These are phyloP conservation scores for Cairina moschata DNA, from an alignment of 2,113 vertebrate species.

Conservation along the genomic window DNA sequence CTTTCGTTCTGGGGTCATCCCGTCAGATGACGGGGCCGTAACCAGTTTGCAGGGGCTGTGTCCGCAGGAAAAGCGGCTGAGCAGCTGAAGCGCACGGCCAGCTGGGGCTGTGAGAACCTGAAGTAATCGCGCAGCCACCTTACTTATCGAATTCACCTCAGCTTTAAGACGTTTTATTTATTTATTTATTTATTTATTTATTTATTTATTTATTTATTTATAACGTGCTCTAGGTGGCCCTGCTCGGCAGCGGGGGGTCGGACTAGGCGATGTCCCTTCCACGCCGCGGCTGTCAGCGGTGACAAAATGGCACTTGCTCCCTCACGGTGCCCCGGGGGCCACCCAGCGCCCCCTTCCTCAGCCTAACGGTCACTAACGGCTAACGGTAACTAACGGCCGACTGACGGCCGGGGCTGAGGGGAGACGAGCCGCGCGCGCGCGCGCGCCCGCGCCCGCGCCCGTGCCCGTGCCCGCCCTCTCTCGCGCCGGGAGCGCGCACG, in stretches of 20 bases:
- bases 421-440: too few species aligned
- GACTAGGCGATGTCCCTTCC: too few species aligned
- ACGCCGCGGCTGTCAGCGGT: too few species aligned
- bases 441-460: too few species aligned
- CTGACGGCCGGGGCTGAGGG: too few species aligned
- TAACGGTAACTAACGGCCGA: too few species aligned
- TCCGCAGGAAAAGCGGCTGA: accelerated
- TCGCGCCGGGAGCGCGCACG: background rate
- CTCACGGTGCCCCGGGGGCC: background rate
- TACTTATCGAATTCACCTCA: background rate
- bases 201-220: too few species aligned
- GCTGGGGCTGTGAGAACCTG: accelerated
- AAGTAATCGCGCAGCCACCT: background rate
- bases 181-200: too few species aligned
- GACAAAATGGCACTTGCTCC: accelerated
- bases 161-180: accelerated
- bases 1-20: background rate
- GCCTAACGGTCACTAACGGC: too few species aligned
- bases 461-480: background rate
- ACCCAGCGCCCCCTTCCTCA: too few species aligned
- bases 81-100: accelerated
- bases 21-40: accelerated
- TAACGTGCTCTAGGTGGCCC: too few species aligned
- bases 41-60: accelerated
- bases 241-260: too few species aligned